Base-by-base conservation (phyloP, 2,797 vertebrate genomes). In the Acipenser oxyrinchus region DNA sequence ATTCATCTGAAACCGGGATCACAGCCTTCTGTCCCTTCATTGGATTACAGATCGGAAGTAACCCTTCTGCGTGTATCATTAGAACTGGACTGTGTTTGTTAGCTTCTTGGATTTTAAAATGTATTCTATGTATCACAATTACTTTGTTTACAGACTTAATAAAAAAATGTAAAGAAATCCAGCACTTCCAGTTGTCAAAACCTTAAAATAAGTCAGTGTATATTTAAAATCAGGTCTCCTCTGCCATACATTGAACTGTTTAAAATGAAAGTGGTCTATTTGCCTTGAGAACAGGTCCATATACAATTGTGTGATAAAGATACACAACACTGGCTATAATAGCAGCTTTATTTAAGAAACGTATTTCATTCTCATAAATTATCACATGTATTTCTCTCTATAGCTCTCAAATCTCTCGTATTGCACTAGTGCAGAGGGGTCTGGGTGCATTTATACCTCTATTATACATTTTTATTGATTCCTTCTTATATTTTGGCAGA, bases 271-370 rank as follows among this genome's bases (percentile, higher is more conserved):
- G 23, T 37, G 4, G 23, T 37, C 23, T 37, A 4, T 37, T 37
- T 37, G 23, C 23, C 23, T 37, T 37, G 23, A 37, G 23, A 37
- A 37, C 23, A 37, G 23, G 23, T 37, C 23, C 23, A 37, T 37
- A 37, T 4, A 37, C 2, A 3, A 37, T 37, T 3, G 23, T 37
- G 23, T 37, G 23, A 37, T 37, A 37, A 37, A 37, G 23, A 37
- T 37, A 37, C 75, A 71, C 64, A 66, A 67, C 69, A 68, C 68
- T 73, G 65, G 71, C 79, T 64, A 68, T 76, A 15, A 64, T 81
- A 86, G 82, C 85, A 88, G 82, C 83, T 91, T 90, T 90, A 90
- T 88, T 89, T 86, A 77, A 86, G 77, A 90, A 91, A 87, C 65
- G 62, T 79, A 82, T 80, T 72, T 88, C 84, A 89, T 88, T 89